phyloP scores from a whole-genome alignment of 2,888 invertebrate genomes.

The Trachelus tabidus region DNA sequence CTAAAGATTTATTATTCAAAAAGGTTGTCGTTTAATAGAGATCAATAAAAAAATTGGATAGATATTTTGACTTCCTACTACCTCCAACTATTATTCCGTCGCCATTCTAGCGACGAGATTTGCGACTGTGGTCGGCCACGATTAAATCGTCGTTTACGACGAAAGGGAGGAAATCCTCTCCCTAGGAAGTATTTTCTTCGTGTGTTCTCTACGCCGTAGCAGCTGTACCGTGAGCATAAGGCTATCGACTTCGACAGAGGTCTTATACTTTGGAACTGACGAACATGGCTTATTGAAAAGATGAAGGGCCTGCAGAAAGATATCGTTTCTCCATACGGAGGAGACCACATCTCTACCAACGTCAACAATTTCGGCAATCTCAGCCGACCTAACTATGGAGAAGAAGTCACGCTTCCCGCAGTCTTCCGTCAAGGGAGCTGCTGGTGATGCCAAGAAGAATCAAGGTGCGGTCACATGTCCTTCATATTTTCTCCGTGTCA shows the following conservation, averaged over 20 bases:
- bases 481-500: neutral
- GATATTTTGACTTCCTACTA: constrained; percentile 12
- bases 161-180: constrained; percentile 74
- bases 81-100: constrained; percentile 65
- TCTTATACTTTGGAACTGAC: constrained; percentile 71
- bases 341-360: constrained; percentile 69
- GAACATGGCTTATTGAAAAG: constrained; percentile 85
- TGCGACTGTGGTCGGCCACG: constrained; percentile 65
- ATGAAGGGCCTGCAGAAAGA: constrained; percentile 79
- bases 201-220: constrained; percentile 16
- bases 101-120: constrained; percentile 78
- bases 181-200: constrained; percentile 59
- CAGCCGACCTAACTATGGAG: constrained; percentile 78
- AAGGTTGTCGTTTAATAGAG: neutral
- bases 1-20: neutral
- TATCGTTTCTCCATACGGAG: constrained; percentile 80
- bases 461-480: constrained; percentile 70
- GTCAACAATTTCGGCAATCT: constrained; percentile 68
- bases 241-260: constrained; percentile 21
- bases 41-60: neutral
- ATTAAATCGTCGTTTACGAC: constrained; percentile 75
- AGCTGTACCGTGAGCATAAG: constrained; percentile 19
- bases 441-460: constrained; percentile 80
- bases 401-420: constrained; percentile 80
- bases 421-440: constrained; percentile 76